These are phyloP conservation scores for Apocrypta bakeri DNA, from an alignment of 1,140 invertebrate species.

Conservation along the genomic window DNA sequence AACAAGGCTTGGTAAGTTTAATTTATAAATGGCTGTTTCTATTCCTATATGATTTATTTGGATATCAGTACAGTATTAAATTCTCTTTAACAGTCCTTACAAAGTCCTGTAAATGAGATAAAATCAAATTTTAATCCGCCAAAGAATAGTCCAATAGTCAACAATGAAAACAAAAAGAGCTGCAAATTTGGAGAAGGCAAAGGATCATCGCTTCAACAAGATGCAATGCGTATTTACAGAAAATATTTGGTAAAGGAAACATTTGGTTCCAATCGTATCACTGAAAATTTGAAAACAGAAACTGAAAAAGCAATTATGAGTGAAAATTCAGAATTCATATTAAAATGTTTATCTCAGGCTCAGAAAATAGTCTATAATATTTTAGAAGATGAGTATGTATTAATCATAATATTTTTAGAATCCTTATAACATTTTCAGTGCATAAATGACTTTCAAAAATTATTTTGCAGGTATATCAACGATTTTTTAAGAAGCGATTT, in stretches of 20 bases:
- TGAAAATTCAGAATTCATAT: constrained; percentile 63
- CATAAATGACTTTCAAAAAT: not conserved
- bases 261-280: constrained; percentile 67
- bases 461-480: constrained; percentile 79
- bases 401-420: constrained; percentile 34
- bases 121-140: constrained; percentile 59
- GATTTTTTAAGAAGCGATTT: constrained; percentile 84
- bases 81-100: constrained; percentile 11
- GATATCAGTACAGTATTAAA: not conserved
- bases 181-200: constrained; percentile 49
- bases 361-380: constrained; percentile 66
- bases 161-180: constrained; percentile 55
- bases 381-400: constrained; percentile 68
- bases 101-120: constrained; percentile 24
- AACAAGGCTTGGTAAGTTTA: constrained; percentile 40
- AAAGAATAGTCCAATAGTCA: constrained; percentile 66
- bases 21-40: not conserved
- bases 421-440: not conserved
- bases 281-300: constrained; percentile 67
- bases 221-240: constrained; percentile 75
- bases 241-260: constrained; percentile 74
- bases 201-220: constrained; percentile 64
- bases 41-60: not conserved
- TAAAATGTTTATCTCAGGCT: constrained; percentile 62
- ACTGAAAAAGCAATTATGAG: constrained; percentile 70